Evolutionary conservation across 2,888 invertebrate genomes (phyloP).

Genomic region (Plagiodera versicolora): DNA sequence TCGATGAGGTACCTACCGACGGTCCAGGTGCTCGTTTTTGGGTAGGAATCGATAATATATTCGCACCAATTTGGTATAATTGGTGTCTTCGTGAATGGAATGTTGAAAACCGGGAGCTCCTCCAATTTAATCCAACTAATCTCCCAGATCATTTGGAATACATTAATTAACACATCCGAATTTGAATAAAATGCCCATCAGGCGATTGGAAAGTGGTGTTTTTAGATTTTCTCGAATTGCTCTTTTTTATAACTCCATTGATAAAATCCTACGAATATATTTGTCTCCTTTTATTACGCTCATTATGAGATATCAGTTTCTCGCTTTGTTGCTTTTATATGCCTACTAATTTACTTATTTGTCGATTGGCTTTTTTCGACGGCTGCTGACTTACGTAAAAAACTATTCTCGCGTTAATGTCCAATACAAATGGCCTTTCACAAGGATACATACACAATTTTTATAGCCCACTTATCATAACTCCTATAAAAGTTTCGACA

Average conservation of each 20-base stretch:
- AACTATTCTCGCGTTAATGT: constrained; percentile 8
- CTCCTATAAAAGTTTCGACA: constrained; percentile 9
- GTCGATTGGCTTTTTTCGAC: constrained; percentile 17
- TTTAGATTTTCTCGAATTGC: constrained; percentile 39
- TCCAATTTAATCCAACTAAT: constrained; percentile 53
- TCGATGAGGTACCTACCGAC: constrained; percentile 31
- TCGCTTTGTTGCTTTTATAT: constrained; percentile 35
- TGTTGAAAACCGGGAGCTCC: constrained; percentile 54
- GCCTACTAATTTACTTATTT: constrained; percentile 40
- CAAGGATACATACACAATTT: constrained; percentile 3
- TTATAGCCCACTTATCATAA: constrained; percentile 8
- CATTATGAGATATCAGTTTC: constrained; percentile 31
- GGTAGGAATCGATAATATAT: constrained; percentile 51
- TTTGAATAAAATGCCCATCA: constrained; percentile 56
- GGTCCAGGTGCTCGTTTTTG: constrained; percentile 49
- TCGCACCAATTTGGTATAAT: constrained; percentile 52
- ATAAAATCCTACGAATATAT: constrained; percentile 38
- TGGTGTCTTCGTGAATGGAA: constrained; percentile 51
- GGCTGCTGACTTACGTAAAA: constrained; percentile 19
- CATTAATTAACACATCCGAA: constrained; percentile 56
- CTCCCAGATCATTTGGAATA: constrained; percentile 48
- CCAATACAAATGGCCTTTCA: constrained; percentile 5
- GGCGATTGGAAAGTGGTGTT: constrained; percentile 51
- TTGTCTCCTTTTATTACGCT: constrained; percentile 38
- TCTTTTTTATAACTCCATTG: constrained; percentile 39